Percentiles rank a stretch among this genome's conserved stretches.
Conservation (phyloP, 1,140 invertebrate species). For the Drosophila kurseongensis region DNA sequence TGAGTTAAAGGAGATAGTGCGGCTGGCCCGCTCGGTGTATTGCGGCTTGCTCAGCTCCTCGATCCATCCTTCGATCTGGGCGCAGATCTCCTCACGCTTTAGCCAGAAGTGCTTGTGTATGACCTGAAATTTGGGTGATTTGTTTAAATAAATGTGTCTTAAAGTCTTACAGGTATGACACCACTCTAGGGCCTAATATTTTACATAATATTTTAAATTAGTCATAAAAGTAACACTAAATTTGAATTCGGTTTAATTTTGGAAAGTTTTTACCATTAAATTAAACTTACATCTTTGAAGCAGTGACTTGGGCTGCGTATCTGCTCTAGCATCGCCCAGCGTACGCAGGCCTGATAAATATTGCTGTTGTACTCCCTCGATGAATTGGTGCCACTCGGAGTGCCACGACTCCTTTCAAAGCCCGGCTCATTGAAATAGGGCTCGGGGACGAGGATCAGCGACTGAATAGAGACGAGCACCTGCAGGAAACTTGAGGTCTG, state of each 20-base stretch:
- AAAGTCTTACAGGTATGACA: too few species aligned
- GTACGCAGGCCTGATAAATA: slow-evolving; percentile 96
- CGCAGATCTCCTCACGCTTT: slow-evolving; percentile 95
- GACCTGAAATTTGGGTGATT: slow-evolving; percentile 86
- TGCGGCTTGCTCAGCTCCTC: slow-evolving; percentile 91
- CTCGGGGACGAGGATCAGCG: slow-evolving; percentile 96
- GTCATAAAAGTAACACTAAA: too few species aligned
- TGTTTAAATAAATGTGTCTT: too few species aligned
- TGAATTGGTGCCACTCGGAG: slow-evolving; percentile 93
- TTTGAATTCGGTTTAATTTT: too few species aligned
- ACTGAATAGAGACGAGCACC: slow-evolving; percentile 98
- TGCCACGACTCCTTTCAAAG: slow-evolving; percentile 96
- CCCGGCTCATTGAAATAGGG: slow-evolving; percentile 99
- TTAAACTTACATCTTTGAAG: slow-evolving; percentile 92
- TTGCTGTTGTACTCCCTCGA: slow-evolving; percentile 97
- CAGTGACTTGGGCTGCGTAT: slow-evolving; percentile 95
- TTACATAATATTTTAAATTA: too few species aligned
- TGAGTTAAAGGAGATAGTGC: slow-evolving; percentile 91
- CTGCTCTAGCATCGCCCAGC: slow-evolving; percentile 98
- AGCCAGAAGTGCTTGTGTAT: slow-evolving; percentile 98
- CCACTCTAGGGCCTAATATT: too few species aligned
- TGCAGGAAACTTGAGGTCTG: slow-evolving; percentile 98
- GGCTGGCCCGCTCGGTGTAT: slow-evolving; percentile 89
- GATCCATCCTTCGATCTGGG: slow-evolving; percentile 96
- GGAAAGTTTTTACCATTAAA: not conserved